Base-by-base conservation (phyloP, 2,888 invertebrate species). In the Cataglyphis cursor region DNA sequence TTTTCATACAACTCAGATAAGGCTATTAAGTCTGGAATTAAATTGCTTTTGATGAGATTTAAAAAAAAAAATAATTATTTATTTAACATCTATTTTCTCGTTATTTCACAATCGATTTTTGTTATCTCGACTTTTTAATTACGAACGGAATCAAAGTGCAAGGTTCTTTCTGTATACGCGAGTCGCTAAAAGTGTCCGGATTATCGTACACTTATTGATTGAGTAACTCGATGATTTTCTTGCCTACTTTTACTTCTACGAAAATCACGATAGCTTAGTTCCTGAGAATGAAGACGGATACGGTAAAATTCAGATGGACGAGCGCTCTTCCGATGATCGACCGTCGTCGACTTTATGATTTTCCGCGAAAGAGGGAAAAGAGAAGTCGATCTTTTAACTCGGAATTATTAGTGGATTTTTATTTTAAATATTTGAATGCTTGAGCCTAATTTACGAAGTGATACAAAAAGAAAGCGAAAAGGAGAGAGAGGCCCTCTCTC, bases 171-270 rank as follows among this genome's bases (percentile, higher is more conserved):
- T 3, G n/a, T 8, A 15, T 28, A n/a, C 8, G 48, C 44, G 74
- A 48, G 0, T 62, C 74, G 74, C 21, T 51, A 15, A 3, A 54
- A 28, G 28, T 18, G 48, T 48, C 5, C 24, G 24, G 64, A 38
- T 51, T 64, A 81, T 64, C 48, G 62, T 87, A 73, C 81, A 83
- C 80, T 86, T 88, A 85, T 84, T 83, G 83, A 83, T 61, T 61
- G 81, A 85, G 18, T 72, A 82, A 76, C 44, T 76, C 68, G 73
- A 75, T 61, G 65, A 86, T 70, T 61, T 87, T 84, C 84, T 87
- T 85, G 87, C 83, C 82, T 64, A 70, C 62, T 87, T 75, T 62
- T 86, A 70, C 65, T 85, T 82, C 78, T 83, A 76, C 51, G 74
- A 78, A 57, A 73, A 28, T 70, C 68, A 70, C 59, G 38, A 21